Evolutionary conservation across 1,140 invertebrate species (phyloP).

Genomic region (Mya arenaria): DNA sequence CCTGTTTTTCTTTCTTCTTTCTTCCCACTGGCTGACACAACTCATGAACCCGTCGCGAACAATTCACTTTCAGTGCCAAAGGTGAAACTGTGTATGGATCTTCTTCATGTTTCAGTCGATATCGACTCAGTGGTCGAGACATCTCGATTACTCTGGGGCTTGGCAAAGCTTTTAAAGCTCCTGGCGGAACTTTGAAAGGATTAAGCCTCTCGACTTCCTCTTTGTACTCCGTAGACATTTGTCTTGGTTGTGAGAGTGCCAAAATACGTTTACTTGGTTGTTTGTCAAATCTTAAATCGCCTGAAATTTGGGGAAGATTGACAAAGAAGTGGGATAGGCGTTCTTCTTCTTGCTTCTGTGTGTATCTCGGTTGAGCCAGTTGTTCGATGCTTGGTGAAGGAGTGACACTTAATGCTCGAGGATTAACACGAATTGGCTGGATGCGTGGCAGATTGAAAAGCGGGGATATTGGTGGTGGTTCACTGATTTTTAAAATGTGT

Average conservation of each 20-base stretch:
- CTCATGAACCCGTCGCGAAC: conserved; percentile 71
- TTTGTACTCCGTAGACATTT: background rate
- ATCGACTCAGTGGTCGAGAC: conserved; percentile 67
- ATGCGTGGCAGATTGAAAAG: background rate
- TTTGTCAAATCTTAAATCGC: background rate
- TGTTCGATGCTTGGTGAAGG: conserved; percentile 4
- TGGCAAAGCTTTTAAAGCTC: conserved; percentile 67
- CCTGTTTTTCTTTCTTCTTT: conserved; percentile 65
- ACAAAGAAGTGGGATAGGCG: conserved; percentile 1
- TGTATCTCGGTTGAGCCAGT: conserved; percentile 15
- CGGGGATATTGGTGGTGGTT: conserved; percentile 3
- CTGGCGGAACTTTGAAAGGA: conserved; percentile 17
- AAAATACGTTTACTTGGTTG: background rate
- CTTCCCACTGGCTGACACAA: conserved; percentile 67
- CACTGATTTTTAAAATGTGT: conserved; percentile 4
- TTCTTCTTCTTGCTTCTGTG: background rate
- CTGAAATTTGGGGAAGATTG: background rate
- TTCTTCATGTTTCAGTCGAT: conserved; percentile 65
- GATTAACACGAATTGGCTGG: conserved; percentile 2
- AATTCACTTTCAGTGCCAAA: conserved; percentile 60
- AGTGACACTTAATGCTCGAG: background rate
- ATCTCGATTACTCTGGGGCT: conserved; percentile 69
- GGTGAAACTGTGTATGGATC: conserved; percentile 71
- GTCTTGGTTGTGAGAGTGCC: background rate
- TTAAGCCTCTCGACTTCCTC: background rate